Base-by-base conservation (phyloP, 1,140 invertebrate species). In the Danaus melanippus region DNA sequence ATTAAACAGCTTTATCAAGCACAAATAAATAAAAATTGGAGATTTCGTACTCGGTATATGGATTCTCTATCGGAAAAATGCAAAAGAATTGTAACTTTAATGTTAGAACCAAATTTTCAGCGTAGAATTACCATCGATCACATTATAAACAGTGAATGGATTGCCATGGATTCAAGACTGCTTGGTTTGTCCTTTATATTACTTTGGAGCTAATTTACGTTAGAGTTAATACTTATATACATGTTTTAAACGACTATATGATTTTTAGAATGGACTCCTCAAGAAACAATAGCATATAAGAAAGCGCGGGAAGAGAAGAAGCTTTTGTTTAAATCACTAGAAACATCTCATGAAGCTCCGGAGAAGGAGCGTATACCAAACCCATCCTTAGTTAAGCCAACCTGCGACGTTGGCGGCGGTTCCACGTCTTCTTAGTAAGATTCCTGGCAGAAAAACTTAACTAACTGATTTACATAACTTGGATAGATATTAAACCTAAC, bases 1-100 rank as follows among this genome's bases (percentile, higher is more conserved):
- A 86, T 93, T 1, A 91, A 91, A 58, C 89, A 89, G 60, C 85
- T 95, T 58, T 90, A 94, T 61, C 89, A 92, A 54, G 72, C 79
- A 12, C 86, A 88, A 76, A 75, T 91, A 4, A 85, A 89, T 53
- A 88, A 89, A 50, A 83, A 88, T 47, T 92, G 93, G 88, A 90
- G 89, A 68, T 94, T 94, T 73, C 88, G 92, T 10, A 76, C 86
- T 1, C 90, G 90, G 64, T 84, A 91, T 2, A 66, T 80, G 0
- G 87, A 89, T 50, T 56, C 60, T 2, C 58, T 90, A 8, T 60
- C 84, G 53, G 75, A 80, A 39, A 75, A 88, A 41, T 90, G 90
- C 8, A 92, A 92, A 69, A 85, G 76, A 21, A 59, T 90, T 17
- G 77, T 90, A 2, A 68, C 62, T 1, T 71, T 84, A 59, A 88